Evolutionary conservation across 2,888 invertebrate species (phyloP).

Genomic region (Pollenia amentaria): DNA sequence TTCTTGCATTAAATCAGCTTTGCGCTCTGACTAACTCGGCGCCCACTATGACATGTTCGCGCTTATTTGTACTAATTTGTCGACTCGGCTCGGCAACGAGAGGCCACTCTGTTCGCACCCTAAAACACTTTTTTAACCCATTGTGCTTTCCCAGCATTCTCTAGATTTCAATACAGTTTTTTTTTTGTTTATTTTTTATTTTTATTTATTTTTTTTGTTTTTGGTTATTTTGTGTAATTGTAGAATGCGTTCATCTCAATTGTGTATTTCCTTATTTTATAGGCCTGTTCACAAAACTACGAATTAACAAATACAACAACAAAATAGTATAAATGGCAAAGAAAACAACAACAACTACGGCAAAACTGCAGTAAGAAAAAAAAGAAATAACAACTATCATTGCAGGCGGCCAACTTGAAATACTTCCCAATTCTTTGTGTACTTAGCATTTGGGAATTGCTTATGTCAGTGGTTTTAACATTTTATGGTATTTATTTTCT

Average conservation of each 20-base stretch:
- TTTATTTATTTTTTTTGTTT: constrained; percentile 19
- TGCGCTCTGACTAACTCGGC: too few species aligned
- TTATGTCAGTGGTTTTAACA: constrained; percentile 72
- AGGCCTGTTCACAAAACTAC: constrained; percentile 59
- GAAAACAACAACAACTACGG: neutral
- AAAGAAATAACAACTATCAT: constrained; percentile 34
- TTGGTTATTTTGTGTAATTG: constrained; percentile 49
- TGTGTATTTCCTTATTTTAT: constrained; percentile 66
- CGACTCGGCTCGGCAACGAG: too few species aligned
- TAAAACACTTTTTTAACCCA: neutral
- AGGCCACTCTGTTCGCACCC: too few species aligned
- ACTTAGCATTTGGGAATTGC: constrained; percentile 72
- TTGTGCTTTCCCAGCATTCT: constrained; percentile 28
- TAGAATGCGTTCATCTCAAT: constrained; percentile 70
- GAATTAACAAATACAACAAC: constrained; percentile 45
- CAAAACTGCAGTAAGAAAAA: neutral
- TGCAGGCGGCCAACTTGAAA: constrained; percentile 73
- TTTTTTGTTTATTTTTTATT: constrained; percentile 16
- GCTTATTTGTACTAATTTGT: too few species aligned
- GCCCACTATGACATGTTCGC: too few species aligned
- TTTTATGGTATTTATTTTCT: constrained; percentile 62
- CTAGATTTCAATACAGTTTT: constrained; percentile 26
- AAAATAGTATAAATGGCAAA: constrained; percentile 22
- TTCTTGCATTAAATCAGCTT: too few species aligned
- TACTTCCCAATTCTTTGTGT: constrained; percentile 62